Evolutionary conservation across 2,113 vertebrate genomes (phyloP).

Genomic region (Himantopus leucocephalus): DNA sequence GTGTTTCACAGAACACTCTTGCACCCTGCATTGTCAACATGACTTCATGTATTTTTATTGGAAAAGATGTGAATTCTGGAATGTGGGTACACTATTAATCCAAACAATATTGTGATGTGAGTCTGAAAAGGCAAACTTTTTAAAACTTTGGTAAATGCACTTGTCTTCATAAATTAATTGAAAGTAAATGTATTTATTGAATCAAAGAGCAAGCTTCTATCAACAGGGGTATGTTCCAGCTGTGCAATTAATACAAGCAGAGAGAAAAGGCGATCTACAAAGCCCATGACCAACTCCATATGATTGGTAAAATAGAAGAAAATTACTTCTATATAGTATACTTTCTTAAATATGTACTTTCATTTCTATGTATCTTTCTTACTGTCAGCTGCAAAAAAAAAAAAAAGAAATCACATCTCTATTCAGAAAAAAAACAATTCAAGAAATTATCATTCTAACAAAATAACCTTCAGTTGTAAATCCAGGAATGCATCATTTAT

Average conservation of each 20-base stretch:
- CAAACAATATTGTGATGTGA: not conserved
- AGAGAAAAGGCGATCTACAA: not conserved
- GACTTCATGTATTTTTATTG: not conserved
- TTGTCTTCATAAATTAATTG: not conserved
- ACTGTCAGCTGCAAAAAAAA: not conserved
- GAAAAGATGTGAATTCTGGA: not conserved
- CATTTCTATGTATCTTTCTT: slow-evolving; percentile 27
- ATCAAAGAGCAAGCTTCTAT: not conserved
- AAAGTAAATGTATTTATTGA: not conserved
- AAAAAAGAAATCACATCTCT: not conserved
- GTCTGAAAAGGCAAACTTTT: not conserved
- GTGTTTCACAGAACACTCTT: not conserved
- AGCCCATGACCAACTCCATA: not conserved
- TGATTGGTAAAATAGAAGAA: slow-evolving; percentile 23
- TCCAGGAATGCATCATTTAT: not conserved
- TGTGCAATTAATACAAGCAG: not conserved
- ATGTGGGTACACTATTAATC: not conserved
- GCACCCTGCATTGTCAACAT: not conserved
- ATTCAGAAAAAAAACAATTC: not conserved
- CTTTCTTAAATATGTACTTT: not conserved
- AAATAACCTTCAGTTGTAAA: slow-evolving; percentile 19
- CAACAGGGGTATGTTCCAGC: not conserved
- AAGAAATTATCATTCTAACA: slow-evolving; percentile 35
- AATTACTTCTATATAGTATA: slow-evolving; percentile 4
- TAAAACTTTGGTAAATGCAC: not conserved